Conservation (phyloP, 2,888 invertebrate genomes). For the Hypomecis punctinalis region DNA sequence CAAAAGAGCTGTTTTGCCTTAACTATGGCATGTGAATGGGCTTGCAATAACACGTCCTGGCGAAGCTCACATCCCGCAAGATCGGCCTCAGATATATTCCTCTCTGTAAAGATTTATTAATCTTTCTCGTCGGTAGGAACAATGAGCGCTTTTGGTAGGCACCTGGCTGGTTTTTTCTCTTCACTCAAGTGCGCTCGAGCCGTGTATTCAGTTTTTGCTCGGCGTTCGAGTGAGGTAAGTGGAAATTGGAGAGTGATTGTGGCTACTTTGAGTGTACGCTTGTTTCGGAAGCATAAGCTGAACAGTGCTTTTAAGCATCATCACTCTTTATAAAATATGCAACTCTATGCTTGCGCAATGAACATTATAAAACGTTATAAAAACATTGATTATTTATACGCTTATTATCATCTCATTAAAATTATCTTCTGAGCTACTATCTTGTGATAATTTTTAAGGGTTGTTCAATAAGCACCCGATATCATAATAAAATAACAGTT, state of each 20-base stretch:
- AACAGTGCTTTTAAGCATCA: slow-evolving; percentile 35
- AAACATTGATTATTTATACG: slow-evolving; percentile 4
- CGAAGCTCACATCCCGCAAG: slow-evolving; percentile 80
- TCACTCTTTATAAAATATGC: slow-evolving; percentile 27
- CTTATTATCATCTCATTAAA: too few species aligned
- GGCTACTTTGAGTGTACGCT: slow-evolving; percentile 47
- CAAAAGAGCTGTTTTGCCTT: slow-evolving; percentile 83
- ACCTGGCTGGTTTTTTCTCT: slow-evolving; percentile 81
- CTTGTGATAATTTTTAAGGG: not conserved
- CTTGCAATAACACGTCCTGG: slow-evolving; percentile 82
- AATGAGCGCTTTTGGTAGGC: slow-evolving; percentile 80
- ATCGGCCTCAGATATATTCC: slow-evolving; percentile 81
- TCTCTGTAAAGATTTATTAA: slow-evolving; percentile 84
- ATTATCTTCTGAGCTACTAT: not conserved
- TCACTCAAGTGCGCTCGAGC: slow-evolving; percentile 67
- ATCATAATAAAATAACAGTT: slow-evolving; percentile 5
- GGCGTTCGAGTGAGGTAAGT: slow-evolving; percentile 64
- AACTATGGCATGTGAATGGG: slow-evolving; percentile 83
- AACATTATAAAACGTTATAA: slow-evolving; percentile 4
- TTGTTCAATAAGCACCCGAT: not conserved
- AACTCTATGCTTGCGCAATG: slow-evolving; percentile 15
- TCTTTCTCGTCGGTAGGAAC: slow-evolving; percentile 80
- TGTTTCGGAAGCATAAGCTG: slow-evolving; percentile 39
- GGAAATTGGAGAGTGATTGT: slow-evolving; percentile 62
- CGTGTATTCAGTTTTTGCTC: slow-evolving; percentile 74